Base-by-base conservation (phyloP, 1,140 invertebrate genomes). In the Eubasilissa regina region DNA sequence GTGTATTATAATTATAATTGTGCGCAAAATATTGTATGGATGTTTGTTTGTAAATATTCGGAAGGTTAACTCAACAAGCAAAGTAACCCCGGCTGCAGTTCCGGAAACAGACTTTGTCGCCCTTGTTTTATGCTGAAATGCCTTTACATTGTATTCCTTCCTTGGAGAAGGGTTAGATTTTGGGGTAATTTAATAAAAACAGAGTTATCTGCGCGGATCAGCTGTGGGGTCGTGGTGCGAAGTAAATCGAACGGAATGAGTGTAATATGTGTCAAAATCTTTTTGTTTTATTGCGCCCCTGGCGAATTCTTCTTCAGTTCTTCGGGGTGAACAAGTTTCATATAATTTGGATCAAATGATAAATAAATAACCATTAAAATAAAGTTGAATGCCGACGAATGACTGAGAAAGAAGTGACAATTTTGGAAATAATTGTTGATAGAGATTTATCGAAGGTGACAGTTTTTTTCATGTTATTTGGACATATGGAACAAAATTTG, bases 111-210 rank as follows among this genome's bases (percentile, higher is more conserved):
- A 64, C 35, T 64, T 35, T 64, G 60, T 64, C 60, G 35, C 60
- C 60, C 60, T 64, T 19, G 60, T 64, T 35, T 35, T 25, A 56
- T 60, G 48, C 43, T 21, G 44, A 62, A 60, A 45, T n/a, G 55
- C 13, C 58, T 60, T 21, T 25, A 78, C 68, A 78, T 66, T 78
- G 75, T 77, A 25, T 64, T 11, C 21, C 25, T 64, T 25, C 60
- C 60, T 13, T n/a, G 13, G 35, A 35, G 35, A 35, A 64, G 35
- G 60, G 60, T 21, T 64, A 25, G n/a, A 35, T 25, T 64, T 64
- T 25, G n/a, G 60, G 60, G 60, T 64, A 64, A 64, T 64, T 64
- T 64, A 64, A 64, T 64, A 64, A 64, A 64, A 64, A 64, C 60
- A 64, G 60, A 64, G 60, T 64, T 64, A 64, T 64, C 60, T 64